A percentile compares a stretch with the other conserved stretches of the same genome.
Evolutionary conservation across 2,113 vertebrate species (phyloP).

Genomic region (Eurypyga helias): DNA sequence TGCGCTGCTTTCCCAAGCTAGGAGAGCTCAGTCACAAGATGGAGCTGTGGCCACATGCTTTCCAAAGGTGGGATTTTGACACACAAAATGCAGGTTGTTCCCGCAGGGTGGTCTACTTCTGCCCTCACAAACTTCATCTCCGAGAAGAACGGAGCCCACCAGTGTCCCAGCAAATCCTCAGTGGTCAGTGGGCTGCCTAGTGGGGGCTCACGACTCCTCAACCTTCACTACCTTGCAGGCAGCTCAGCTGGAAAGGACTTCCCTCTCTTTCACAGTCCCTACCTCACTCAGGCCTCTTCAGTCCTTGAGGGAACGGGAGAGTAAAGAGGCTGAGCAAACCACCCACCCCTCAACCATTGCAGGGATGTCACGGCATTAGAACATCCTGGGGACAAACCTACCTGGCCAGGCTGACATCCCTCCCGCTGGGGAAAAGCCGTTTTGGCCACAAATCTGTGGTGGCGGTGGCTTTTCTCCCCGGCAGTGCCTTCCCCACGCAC

Average conservation of each 20-base stretch:
- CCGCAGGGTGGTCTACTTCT: neutral
- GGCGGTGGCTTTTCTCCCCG: neutral
- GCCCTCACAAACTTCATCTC: neutral
- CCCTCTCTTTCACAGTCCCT: neutral
- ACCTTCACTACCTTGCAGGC: neutral
- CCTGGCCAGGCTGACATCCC: neutral
- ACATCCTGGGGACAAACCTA: neutral
- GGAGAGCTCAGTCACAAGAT: neutral
- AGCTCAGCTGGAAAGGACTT: neutral
- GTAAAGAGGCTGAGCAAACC: neutral
- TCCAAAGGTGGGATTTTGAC: neutral
- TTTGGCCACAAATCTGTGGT: neutral
- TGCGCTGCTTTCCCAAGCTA: neutral
- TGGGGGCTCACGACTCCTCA: accelerated
- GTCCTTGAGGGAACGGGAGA: accelerated
- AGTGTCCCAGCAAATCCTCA: neutral
- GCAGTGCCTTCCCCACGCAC: accelerated
- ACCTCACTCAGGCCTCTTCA: neutral
- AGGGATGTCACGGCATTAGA: neutral
- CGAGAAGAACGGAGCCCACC: neutral
- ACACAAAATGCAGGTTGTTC: accelerated
- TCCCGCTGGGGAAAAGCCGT: neutral
- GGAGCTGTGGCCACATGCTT: neutral
- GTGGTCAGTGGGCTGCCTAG: neutral
- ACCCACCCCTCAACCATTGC: neutral